These are phyloP conservation scores for Pomatorhinus ruficollis DNA, from an alignment of 2,113 vertebrate genomes.

Conservation along the genomic window DNA sequence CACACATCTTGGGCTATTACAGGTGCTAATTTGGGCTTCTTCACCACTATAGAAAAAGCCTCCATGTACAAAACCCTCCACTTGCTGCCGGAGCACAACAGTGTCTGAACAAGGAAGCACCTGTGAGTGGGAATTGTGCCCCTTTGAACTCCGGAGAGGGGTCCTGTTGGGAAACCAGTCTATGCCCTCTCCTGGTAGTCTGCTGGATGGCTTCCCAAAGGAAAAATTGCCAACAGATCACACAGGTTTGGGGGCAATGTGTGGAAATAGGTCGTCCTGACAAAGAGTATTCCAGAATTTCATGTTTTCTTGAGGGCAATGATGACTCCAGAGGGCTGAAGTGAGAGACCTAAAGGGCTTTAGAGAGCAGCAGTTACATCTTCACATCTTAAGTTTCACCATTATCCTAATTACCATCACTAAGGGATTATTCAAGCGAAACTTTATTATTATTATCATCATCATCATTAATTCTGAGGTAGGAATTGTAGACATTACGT, in stretches of 20 bases:
- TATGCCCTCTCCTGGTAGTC: not conserved
- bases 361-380: not conserved
- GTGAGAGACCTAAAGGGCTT: not conserved
- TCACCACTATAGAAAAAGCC: not conserved
- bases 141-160: not conserved
- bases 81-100: not conserved
- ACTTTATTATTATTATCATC: not conserved
- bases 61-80: not conserved
- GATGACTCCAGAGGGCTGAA: not conserved
- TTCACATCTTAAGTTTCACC: not conserved
- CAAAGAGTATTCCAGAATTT: not conserved
- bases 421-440: not conserved
- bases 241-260: not conserved
- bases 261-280: not conserved
- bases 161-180: not conserved
- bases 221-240: not conserved
- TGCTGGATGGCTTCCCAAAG: not conserved
- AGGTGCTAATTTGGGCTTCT: not conserved
- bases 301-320: not conserved
- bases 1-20: not conserved
- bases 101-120: not conserved
- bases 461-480: not conserved
- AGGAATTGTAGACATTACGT: not conserved
- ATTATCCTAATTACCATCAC: not conserved
- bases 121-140: fast-evolving